A percentile compares a stretch with the other conserved stretches of the same genome.
Evolutionary conservation across 2,888 invertebrate species (phyloP).

Genomic region (Seira sanloemensis): DNA sequence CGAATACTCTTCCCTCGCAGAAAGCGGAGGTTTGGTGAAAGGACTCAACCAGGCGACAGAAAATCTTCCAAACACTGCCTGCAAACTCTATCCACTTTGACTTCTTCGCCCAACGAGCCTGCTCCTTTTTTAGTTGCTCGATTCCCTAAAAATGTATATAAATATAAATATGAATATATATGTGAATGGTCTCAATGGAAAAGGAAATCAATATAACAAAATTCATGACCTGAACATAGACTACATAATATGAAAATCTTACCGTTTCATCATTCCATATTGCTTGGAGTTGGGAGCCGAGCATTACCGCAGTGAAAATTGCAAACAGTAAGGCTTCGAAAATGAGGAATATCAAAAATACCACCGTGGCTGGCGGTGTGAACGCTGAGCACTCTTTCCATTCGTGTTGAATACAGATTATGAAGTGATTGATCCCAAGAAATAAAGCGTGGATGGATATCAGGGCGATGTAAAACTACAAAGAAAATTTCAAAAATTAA

Average conservation of each 20-base stretch:
- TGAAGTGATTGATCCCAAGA: slow-evolving; percentile 93
- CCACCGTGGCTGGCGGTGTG: slow-evolving; percentile 96
- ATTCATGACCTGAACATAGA: neutral
- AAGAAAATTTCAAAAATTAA: neutral
- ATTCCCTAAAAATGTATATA: slow-evolving; percentile 91
- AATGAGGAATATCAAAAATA: slow-evolving; percentile 91
- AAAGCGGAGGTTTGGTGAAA: slow-evolving; percentile 87
- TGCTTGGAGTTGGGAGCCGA: slow-evolving; percentile 95
- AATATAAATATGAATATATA: neutral
- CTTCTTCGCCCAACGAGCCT: slow-evolving; percentile 93
- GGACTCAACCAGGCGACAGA: slow-evolving; percentile 96
- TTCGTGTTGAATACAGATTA: slow-evolving; percentile 93
- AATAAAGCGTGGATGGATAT: slow-evolving; percentile 94
- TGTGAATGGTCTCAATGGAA: neutral
- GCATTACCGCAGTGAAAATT: slow-evolving; percentile 98
- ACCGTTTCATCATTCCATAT: slow-evolving; percentile 99
- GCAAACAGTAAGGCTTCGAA: slow-evolving; percentile 97
- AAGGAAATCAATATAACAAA: slow-evolving; percentile 8
- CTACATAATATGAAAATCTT: slow-evolving; percentile 74
- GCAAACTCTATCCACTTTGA: slow-evolving; percentile 96
- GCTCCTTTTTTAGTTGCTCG: slow-evolving; percentile 96
- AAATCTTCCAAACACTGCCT: slow-evolving; percentile 97
- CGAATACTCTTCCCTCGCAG: slow-evolving; percentile 61
- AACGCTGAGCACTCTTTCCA: slow-evolving; percentile 95
- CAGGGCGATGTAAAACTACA: slow-evolving; percentile 88